phyloP scores from a whole-genome alignment of 2,888 invertebrate genomes.

The Suillia variegata region DNA sequence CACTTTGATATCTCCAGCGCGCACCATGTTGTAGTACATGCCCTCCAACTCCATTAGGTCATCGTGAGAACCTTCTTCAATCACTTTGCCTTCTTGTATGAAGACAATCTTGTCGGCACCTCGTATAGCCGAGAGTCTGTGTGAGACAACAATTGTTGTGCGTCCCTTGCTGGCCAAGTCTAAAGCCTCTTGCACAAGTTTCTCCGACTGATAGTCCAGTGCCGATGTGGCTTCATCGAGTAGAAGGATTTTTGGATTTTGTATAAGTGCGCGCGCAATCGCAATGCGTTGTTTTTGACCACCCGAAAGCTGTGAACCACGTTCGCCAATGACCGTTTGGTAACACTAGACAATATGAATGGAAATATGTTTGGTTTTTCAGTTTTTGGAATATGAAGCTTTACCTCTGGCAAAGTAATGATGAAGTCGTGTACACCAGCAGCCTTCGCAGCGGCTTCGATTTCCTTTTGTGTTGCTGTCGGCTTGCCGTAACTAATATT shows the following conservation, averaged over 20 bases:
- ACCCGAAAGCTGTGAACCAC: constrained; percentile 80
- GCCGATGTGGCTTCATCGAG: constrained; percentile 87
- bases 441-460: constrained; percentile 73
- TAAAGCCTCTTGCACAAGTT: constrained; percentile 79
- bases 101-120: constrained; percentile 74
- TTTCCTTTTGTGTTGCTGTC: constrained; percentile 70
- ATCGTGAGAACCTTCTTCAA: constrained; percentile 77
- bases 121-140: constrained; percentile 73
- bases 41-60: constrained; percentile 70
- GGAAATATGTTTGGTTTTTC: neutral
- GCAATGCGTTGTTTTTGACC: constrained; percentile 87
- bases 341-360: constrained; percentile 67
- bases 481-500: constrained; percentile 77
- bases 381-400: constrained; percentile 37
- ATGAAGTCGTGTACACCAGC: constrained; percentile 82
- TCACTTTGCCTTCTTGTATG: constrained; percentile 73
- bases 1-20: constrained; percentile 55
- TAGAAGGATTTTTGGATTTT: constrained; percentile 75
- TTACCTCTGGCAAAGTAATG: constrained; percentile 72
- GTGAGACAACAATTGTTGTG: constrained; percentile 78
- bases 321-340: constrained; percentile 78
- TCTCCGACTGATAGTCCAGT: constrained; percentile 80
- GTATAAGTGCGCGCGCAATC: constrained; percentile 80
- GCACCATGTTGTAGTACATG: constrained; percentile 72
- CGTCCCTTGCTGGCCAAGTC: constrained; percentile 76